phyloP scores from a whole-genome alignment of 2,113 vertebrate genomes.

The Diphyllodes magnificus region DNA sequence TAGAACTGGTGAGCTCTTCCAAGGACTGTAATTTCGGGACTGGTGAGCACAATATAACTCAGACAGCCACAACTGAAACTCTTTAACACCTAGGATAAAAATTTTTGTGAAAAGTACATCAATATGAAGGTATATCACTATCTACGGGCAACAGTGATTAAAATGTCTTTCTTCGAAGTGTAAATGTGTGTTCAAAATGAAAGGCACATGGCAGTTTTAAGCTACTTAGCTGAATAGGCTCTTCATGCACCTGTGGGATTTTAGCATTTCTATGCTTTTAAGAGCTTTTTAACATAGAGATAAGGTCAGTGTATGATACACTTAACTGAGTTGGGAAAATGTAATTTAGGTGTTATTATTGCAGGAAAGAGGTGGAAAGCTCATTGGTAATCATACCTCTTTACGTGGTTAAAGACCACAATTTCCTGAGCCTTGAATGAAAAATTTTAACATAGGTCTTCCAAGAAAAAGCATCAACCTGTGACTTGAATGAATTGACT shows the following conservation, averaged over 20 bases:
- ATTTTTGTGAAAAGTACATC: neutral
- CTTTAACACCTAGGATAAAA: neutral
- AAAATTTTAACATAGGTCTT: neutral
- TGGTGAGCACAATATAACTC: neutral
- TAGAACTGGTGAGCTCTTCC: neutral
- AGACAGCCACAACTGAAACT: neutral
- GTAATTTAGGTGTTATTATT: neutral
- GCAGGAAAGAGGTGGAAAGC: neutral
- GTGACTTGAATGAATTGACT: neutral
- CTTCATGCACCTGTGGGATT: neutral
- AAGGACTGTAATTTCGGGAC: neutral
- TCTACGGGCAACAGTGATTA: conserved; percentile 1
- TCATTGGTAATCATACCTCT: neutral
- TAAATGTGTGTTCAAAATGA: conserved; percentile 14
- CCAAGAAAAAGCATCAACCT: neutral
- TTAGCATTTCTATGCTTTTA: neutral
- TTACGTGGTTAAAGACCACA: neutral
- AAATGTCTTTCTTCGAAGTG: neutral
- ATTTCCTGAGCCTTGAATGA: neutral
- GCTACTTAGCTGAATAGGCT: neutral
- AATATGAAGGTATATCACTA: neutral
- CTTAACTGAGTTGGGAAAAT: neutral
- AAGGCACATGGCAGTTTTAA: neutral
- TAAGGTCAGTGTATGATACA: neutral
- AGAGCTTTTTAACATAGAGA: neutral